Percentiles rank a stretch among this genome's conserved stretches.
These are phyloP conservation scores for Eilema depressum DNA, from an alignment of 2,888 invertebrate species.

Conservation along the genomic window DNA sequence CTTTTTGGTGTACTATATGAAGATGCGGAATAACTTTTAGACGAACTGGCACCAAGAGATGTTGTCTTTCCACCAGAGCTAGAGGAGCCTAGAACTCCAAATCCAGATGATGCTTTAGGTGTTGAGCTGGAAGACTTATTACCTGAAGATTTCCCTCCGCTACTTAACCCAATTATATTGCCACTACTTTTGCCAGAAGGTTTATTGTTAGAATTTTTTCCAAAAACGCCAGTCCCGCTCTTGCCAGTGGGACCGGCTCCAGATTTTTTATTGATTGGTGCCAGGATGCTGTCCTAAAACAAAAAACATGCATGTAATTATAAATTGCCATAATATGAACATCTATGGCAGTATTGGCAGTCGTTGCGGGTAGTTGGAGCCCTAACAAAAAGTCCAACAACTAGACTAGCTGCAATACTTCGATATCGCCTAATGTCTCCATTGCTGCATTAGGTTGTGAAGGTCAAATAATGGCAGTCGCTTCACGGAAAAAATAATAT, in stretches of 20 bases:
- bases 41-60: slow-evolving; percentile 46
- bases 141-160: slow-evolving; percentile 16
- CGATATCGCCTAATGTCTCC: too few relatives aligned
- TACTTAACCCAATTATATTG: slow-evolving; percentile 31
- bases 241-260: slow-evolving; percentile 63
- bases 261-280: slow-evolving; percentile 67
- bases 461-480: too few relatives aligned
- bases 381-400: too few relatives aligned
- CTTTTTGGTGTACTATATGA: slow-evolving; percentile 61
- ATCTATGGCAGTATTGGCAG: too few relatives aligned
- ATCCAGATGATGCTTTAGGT: slow-evolving; percentile 31
- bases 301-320: too few relatives aligned
- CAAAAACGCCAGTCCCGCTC: slow-evolving; percentile 60
- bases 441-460: too few relatives aligned
- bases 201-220: slow-evolving; percentile 42
- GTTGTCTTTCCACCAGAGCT: slow-evolving; percentile 41
- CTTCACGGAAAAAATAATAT: too few relatives aligned
- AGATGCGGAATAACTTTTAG: slow-evolving; percentile 59
- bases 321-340: too few relatives aligned
- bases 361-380: too few relatives aligned
- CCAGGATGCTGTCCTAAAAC: slow-evolving; percentile 60
- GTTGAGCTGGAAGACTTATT: slow-evolving; percentile 28
- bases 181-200: slow-evolving; percentile 33
- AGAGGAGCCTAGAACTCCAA: slow-evolving; percentile 39
- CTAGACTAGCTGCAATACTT: too few relatives aligned